Evolutionary conservation across 2,113 vertebrate species (phyloP), one percentile per base, ranked within the genome.

Genomic region (Myrmecophaga tridactyla): DNA sequence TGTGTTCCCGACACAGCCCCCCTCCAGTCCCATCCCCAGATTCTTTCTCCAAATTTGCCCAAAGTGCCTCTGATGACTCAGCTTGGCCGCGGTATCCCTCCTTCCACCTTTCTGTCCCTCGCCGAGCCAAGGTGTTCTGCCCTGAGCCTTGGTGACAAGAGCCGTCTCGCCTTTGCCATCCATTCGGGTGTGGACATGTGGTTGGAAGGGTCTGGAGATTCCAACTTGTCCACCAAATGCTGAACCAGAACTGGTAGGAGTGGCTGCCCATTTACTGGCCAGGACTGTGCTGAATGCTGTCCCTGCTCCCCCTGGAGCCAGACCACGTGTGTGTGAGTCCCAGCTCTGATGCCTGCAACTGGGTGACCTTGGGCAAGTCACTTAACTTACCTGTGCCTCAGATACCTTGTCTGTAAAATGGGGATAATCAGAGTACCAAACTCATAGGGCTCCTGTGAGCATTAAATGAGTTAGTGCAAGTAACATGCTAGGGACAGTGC

Each of bases 41-140:
- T 94, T 97, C 97, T 82, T 93, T 97, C 90, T 97, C 94, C 96
- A 84, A 93, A 93, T 96, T 97, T 98, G 90, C 96, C 96, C 46
- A 90, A 86, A 97, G 93, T 93, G 94, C 81, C 96, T 96, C 87
- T 98, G 89, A 83, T 53, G 95, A 94, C 87, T 89, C 85, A 89
- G 95, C 75, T 94, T 5, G 0, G 85, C 80, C 4, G 3, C 60
- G 7, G 8, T 4, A 7, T 17, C 39, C 69, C 34, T 90, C 60
- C 21, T 15, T 56, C 87, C 17, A 63, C 53, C 67, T 60, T 80
- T 11, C 46, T 48, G 36, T 53, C 41, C 56, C 21, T 46, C 0
- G 2, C 46, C 72, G 46, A 77, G 36, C 48, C 0, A 18, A 67
- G 63, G 7, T 56, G 34, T 20, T 27, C 56, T n/a, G 27, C 43